phyloP scores from a whole-genome alignment of 1,140 invertebrate genomes.

The Heterodera carotae region DNA sequence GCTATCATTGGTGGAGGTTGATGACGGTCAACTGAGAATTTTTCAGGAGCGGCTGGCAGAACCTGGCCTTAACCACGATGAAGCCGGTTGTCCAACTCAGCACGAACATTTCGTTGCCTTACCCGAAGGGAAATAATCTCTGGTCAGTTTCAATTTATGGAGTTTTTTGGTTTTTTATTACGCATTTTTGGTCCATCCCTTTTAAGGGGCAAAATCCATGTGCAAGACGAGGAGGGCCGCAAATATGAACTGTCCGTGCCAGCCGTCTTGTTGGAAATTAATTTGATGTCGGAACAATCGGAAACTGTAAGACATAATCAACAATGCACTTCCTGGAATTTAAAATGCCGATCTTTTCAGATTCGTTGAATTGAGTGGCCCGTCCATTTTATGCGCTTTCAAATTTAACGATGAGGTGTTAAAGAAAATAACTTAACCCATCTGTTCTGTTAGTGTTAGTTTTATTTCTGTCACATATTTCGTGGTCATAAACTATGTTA shows the following conservation, averaged over 20 bases:
- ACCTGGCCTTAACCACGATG: background rate
- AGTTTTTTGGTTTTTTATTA: background rate
- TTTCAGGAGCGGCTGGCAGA: background rate
- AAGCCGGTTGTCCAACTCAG: background rate
- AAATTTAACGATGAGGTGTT: background rate
- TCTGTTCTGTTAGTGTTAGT: too few species aligned
- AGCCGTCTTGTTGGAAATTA: slow-evolving; percentile 5
- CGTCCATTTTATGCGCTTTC: background rate
- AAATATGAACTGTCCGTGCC: background rate
- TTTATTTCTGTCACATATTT: background rate
- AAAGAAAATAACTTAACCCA: background rate
- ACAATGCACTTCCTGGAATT: background rate
- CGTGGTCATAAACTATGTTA: background rate
- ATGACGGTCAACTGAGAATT: slow-evolving; percentile 2
- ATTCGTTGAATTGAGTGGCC: background rate
- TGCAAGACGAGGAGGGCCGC: background rate
- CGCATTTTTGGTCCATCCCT: background rate
- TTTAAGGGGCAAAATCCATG: slow-evolving; percentile 4
- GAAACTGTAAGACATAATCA: background rate
- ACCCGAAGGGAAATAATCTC: background rate
- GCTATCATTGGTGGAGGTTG: too few species aligned
- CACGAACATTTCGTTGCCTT: background rate
- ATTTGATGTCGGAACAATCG: background rate
- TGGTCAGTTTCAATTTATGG: background rate
- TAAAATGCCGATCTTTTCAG: background rate